phyloP scores from a whole-genome alignment of 2,113 vertebrate species.

The Bujurquina vittata region DNA sequence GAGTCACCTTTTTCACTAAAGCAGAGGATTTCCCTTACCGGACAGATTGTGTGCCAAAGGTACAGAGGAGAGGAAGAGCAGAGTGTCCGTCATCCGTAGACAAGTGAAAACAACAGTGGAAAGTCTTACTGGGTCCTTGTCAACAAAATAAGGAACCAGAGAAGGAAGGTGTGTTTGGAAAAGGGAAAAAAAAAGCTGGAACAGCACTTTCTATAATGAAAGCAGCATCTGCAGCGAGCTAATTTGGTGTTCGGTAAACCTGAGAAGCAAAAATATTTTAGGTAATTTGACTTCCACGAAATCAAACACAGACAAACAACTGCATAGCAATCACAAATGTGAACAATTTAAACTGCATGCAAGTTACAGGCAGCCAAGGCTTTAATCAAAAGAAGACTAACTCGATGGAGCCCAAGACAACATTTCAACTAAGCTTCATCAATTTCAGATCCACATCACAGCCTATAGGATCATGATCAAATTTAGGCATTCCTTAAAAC shows the following conservation, averaged over 20 bases:
- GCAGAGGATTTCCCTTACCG: slow-evolving; percentile 73
- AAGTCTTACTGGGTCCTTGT: slow-evolving; percentile 52
- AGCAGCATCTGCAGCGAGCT: background rate
- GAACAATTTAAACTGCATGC: background rate
- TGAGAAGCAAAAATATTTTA: background rate
- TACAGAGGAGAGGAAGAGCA: slow-evolving; percentile 57
- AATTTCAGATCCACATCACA: background rate
- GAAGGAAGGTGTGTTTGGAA: slow-evolving; percentile 9
- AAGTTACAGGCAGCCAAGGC: background rate
- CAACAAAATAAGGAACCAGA: slow-evolving; percentile 30
- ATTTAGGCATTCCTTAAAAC: background rate
- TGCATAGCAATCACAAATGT: slow-evolving; percentile 3
- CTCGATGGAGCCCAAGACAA: background rate
- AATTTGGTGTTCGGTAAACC: slow-evolving; percentile 4
- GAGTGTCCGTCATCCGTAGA: slow-evolving; percentile 42
- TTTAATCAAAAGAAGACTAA: slow-evolving; percentile 4
- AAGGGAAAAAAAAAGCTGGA: slow-evolving; percentile 1
- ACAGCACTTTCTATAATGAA: slow-evolving; percentile 15
- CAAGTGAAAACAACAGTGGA: slow-evolving; percentile 55
- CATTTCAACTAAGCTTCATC: slow-evolving; percentile 9
- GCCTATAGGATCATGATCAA: background rate
- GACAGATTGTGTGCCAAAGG: slow-evolving; percentile 63
- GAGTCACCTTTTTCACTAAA: slow-evolving; percentile 53
- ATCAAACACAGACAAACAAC: slow-evolving; percentile 7
- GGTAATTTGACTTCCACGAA: background rate